Base-by-base conservation (phyloP, 2,888 invertebrate genomes). In the Xanthostigma xanthostigma region DNA sequence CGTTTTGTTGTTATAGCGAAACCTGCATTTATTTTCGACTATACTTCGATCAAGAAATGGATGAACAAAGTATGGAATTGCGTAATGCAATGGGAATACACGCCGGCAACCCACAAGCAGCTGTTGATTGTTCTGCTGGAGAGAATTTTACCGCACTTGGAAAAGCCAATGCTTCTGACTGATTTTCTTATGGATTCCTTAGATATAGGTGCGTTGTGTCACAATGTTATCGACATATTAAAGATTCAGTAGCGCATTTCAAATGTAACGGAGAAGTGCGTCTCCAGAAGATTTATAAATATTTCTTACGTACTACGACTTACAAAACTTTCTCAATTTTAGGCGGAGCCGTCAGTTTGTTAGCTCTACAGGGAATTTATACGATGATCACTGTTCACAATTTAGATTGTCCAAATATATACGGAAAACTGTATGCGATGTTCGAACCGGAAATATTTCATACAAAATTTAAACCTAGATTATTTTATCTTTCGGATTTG, bases 341-440 rank as follows among this genome's bases (percentile, higher is more conserved):
- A 84, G 89, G 91, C 56, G 93, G 95, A 8, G 81, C 88, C 0
- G 79, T 91, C 51, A 87, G 92, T 62, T 75, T 96, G 61, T 70
- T 97, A 46, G 91, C 95, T 0, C 71, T 97, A 10, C 93, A 94
- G 63, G 94, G 95, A 14, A 81, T 96, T 47, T 86, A 93, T 63
- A 80, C 86, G 45, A 74, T 97, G 54, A 90, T 96, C 51, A 84
- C 88, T 54, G 81, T 84, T 51, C 84, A 93, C 69, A 95, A 96
- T 71, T 78, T 97, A 70, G 87, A 94, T 59, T 95, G 94, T 69
- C 95, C 96, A 0, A 86, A 92, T 63, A 90, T 97, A 64, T 97
- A 91, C 69, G 81, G 80, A 57, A 92, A 95, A 60, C 73, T 97
- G n/a, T 97, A 97, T 70, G 84, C 85, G 17, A 83, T 97, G 81